Percentiles rank a stretch among this genome's conserved stretches.
Conservation (phyloP, 2,113 vertebrate genomes). For the Isichthys henryi region DNA sequence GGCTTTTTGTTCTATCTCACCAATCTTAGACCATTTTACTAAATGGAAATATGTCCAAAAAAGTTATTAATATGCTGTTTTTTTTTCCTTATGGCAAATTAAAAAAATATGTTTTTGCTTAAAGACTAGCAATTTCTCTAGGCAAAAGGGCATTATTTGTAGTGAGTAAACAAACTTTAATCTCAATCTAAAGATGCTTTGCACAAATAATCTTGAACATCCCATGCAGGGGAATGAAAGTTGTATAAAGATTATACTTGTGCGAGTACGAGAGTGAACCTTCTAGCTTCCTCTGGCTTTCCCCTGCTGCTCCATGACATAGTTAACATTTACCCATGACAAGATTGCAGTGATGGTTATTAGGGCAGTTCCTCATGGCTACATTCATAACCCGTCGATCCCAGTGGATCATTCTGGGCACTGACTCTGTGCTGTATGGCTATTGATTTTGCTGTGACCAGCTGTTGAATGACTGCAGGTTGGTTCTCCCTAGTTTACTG, state of each 20-base stretch:
- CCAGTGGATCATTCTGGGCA: slow-evolving; percentile 31
- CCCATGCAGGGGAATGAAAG: neutral
- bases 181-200: neutral
- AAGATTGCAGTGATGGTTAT: slow-evolving; percentile 23
- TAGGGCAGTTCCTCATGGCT: slow-evolving; percentile 37
- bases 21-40: neutral
- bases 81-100: neutral
- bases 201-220: neutral
- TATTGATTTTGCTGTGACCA: slow-evolving; percentile 41
- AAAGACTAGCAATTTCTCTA: neutral
- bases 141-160: neutral
- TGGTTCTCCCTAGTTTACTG: slow-evolving; percentile 23
- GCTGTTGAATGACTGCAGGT: slow-evolving; percentile 44
- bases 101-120: neutral
- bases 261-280: neutral
- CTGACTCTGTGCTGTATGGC: slow-evolving; percentile 39
- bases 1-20: neutral
- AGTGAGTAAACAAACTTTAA: neutral
- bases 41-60: neutral
- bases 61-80: neutral
- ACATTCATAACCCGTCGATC: slow-evolving; percentile 41
- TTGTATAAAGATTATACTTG: neutral
- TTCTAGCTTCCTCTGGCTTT: neutral
- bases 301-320: neutral
- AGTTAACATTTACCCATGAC: neutral